These are phyloP conservation scores for Stenichneumon culpator DNA, from an alignment of 2,888 invertebrate genomes.

Conservation along the genomic window DNA sequence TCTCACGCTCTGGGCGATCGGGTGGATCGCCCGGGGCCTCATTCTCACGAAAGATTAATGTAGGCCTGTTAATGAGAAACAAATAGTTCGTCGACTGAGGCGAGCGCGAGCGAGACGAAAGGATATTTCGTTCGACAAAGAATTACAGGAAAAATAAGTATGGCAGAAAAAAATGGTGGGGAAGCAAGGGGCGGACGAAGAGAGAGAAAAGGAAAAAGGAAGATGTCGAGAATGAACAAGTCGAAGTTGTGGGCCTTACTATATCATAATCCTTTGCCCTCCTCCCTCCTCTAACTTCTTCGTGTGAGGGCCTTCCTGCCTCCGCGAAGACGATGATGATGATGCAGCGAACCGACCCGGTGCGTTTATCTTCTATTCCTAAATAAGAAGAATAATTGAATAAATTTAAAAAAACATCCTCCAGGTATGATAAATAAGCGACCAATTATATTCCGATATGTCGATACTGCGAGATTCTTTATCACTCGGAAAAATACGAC, in stretches of 20 bases:
- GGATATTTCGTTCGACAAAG: conserved; percentile 36
- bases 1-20: conserved; percentile 63
- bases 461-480: background rate
- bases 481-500: too few relatives aligned
- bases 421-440: conserved; percentile 39
- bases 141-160: conserved; percentile 54
- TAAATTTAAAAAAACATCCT: conserved; percentile 16
- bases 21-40: conserved; percentile 48
- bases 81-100: conserved; percentile 77
- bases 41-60: conserved; percentile 80
- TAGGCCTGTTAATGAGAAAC: conserved; percentile 82
- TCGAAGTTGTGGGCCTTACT: conserved; percentile 48
- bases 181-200: conserved; percentile 58
- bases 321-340: conserved; percentile 42
- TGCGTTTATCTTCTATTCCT: conserved; percentile 38
- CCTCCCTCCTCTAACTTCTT: conserved; percentile 42
- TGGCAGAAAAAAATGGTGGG: conserved; percentile 30
- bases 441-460: conserved; percentile 22
- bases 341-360: conserved; percentile 50
- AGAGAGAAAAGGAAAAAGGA: conserved; percentile 27
- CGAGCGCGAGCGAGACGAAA: conserved; percentile 35
- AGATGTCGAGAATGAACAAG: conserved; percentile 1
- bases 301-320: conserved; percentile 62
- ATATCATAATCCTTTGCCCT: conserved; percentile 69
- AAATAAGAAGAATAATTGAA: conserved; percentile 45